phyloP scores from a whole-genome alignment of 2,888 invertebrate species.

The Spisula subtruncata region DNA sequence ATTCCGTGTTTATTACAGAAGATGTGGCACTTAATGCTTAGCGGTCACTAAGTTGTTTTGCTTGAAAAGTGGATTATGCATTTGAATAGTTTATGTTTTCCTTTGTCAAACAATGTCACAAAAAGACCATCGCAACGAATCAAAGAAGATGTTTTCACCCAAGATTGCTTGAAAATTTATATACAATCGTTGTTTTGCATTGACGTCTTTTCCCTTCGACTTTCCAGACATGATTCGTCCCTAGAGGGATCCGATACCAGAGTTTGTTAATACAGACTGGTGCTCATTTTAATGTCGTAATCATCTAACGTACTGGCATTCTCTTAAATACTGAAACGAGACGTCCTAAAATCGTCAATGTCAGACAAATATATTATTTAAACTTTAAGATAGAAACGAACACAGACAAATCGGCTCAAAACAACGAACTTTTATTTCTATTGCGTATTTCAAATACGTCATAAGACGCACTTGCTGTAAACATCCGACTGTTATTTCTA shows the following conservation, averaged over 20 bases:
- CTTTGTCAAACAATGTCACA: background rate
- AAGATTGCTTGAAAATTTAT: background rate
- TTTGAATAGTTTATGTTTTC: background rate
- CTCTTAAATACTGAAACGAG: background rate
- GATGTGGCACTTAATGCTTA: background rate
- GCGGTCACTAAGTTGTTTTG: background rate
- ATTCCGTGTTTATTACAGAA: background rate
- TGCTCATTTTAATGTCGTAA: slow-evolving; percentile 9
- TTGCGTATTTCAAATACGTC: too few species aligned
- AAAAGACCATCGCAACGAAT: background rate
- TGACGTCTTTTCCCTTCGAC: background rate
- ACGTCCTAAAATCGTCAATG: background rate
- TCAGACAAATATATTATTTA: background rate
- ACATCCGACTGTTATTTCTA: too few species aligned
- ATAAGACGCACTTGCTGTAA: too few species aligned
- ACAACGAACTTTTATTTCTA: too few species aligned
- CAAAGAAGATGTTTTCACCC: background rate
- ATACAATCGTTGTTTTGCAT: slow-evolving; percentile 4
- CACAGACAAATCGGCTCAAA: too few species aligned
- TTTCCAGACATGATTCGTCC: background rate
- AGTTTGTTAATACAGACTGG: background rate
- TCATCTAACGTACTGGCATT: background rate
- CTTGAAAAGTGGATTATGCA: background rate
- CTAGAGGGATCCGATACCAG: background rate
- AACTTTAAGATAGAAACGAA: background rate